Conservation (phyloP, 2,888 invertebrate genomes). For the Scaptomyza parva region DNA sequence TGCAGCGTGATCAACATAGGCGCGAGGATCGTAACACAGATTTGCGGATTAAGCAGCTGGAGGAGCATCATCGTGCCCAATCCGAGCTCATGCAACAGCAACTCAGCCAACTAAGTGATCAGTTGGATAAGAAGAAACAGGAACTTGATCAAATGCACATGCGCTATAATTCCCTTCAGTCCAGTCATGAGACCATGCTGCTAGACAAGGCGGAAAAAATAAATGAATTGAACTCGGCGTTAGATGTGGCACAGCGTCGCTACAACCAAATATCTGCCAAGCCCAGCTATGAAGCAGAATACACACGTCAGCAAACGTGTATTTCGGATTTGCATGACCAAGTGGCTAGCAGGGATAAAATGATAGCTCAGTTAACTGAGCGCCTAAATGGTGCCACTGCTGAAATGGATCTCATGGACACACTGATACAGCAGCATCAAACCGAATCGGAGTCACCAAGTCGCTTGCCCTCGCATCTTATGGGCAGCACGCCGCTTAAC, state of each 20-base stretch:
- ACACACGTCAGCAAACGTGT: constrained; percentile 74
- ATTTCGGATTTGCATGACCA: constrained; percentile 80
- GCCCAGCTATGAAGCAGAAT: constrained; percentile 80
- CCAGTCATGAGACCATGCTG: constrained; percentile 87
- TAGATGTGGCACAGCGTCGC: constrained; percentile 87
- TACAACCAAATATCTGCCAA: constrained; percentile 83
- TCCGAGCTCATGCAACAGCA: constrained; percentile 86
- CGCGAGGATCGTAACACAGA: constrained; percentile 82
- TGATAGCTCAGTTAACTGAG: constrained; percentile 76
- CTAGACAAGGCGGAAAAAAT: constrained; percentile 88
- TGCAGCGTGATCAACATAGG: constrained; percentile 79
- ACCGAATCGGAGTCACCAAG: constrained; percentile 63
- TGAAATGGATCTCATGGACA: constrained; percentile 83
- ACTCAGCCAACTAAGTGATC: constrained; percentile 84
- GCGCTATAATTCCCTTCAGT: constrained; percentile 86
- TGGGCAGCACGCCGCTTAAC: constrained; percentile 82
- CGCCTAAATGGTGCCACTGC: constrained; percentile 80
- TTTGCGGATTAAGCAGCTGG: constrained; percentile 84
- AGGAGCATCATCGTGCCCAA: constrained; percentile 85
- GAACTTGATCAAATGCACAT: constrained; percentile 86
- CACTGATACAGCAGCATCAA: constrained; percentile 81
- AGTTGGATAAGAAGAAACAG: constrained; percentile 85
- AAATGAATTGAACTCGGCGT: constrained; percentile 87
- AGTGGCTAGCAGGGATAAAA: constrained; percentile 79
- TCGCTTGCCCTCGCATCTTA: constrained; percentile 54